These are phyloP conservation scores for Diaphora mendica DNA, from an alignment of 2,888 invertebrate species.

Conservation along the genomic window DNA sequence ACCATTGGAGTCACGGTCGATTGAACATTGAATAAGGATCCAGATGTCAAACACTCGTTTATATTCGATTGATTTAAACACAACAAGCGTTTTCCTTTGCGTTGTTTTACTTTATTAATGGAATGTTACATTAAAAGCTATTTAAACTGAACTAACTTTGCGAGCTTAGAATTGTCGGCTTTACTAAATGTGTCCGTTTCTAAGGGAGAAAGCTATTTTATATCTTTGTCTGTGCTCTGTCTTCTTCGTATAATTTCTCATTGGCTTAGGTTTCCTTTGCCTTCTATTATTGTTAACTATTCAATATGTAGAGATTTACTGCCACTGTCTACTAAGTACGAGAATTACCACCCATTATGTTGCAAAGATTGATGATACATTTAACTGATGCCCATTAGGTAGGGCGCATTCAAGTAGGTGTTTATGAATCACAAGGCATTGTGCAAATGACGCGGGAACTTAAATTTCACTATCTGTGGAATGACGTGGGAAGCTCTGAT, in stretches of 20 bases:
- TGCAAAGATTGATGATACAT: background rate
- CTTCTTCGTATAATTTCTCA: too few relatives aligned
- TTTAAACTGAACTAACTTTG: background rate
- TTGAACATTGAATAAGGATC: conserved; percentile 69
- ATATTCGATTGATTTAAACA: conserved; percentile 45
- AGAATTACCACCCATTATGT: background rate
- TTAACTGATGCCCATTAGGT: background rate
- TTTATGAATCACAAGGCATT: background rate
- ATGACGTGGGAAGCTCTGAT: background rate
- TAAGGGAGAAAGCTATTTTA: background rate
- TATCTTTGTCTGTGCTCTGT: too few relatives aligned
- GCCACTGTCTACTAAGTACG: too few relatives aligned
- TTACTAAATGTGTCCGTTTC: background rate
- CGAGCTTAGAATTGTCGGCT: too few relatives aligned
- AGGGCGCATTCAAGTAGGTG: background rate
- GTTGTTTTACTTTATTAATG: conserved; percentile 28
- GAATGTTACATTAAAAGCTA: conserved; percentile 13
- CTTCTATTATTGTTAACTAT: too few relatives aligned
- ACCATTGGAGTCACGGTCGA: conserved; percentile 76
- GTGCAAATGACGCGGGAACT: too few relatives aligned
- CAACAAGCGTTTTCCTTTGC: conserved; percentile 21
- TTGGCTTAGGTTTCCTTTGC: background rate
- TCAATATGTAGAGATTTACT: too few relatives aligned
- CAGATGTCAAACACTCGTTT: conserved; percentile 58
- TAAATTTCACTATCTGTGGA: too few relatives aligned